Conservation (phyloP, 2,888 invertebrate species). For the Sarcophaga rosellei region DNA sequence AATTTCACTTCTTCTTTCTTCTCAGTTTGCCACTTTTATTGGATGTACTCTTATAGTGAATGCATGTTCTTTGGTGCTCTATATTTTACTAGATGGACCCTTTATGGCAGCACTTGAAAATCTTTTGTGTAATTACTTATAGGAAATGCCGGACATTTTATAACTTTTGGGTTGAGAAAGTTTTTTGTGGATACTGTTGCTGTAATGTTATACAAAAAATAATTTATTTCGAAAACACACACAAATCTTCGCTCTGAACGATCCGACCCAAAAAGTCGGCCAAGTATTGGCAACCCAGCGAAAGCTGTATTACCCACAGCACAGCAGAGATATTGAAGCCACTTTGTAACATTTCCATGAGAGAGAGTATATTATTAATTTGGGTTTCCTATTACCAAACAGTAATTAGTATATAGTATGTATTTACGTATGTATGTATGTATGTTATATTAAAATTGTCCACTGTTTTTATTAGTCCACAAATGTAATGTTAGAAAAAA, state of each 20-base stretch:
- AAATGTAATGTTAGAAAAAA: neutral
- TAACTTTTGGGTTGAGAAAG: too few species aligned
- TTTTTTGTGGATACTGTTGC: too few species aligned
- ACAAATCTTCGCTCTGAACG: too few species aligned
- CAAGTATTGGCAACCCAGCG: too few species aligned
- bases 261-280: too few species aligned
- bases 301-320: too few species aligned
- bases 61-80: slow-evolving; percentile 81
- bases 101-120: slow-evolving; percentile 72
- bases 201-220: too few species aligned
- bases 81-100: slow-evolving; percentile 84
- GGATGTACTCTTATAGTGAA: slow-evolving; percentile 82
- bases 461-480: neutral
- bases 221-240: too few species aligned
- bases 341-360: too few species aligned
- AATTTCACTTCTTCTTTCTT: slow-evolving; percentile 17
- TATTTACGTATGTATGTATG: neutral
- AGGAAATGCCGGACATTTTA: neutral
- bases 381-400: neutral
- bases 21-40: slow-evolving; percentile 83
- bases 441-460: neutral
- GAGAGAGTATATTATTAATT: too few species aligned
- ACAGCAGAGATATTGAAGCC: too few species aligned
- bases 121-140: slow-evolving; percentile 36
- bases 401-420: neutral